A percentile compares a stretch with the other conserved stretches of the same genome.
These are phyloP conservation scores for Hapalemur alaotrensis DNA, from an alignment of 2,797 vertebrate genomes.

Conservation along the genomic window DNA sequence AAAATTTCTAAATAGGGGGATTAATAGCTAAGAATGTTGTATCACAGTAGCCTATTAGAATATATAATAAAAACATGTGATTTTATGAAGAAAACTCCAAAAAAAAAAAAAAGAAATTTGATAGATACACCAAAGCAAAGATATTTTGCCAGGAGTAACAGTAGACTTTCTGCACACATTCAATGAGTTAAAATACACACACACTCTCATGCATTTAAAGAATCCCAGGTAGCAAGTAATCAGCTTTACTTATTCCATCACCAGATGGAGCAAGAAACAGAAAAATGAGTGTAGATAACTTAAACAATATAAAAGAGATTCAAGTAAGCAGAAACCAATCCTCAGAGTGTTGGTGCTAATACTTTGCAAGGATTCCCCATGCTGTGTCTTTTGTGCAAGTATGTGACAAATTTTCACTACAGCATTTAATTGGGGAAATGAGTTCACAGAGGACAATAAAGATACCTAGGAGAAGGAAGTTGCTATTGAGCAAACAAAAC, in stretches of 20 bases:
- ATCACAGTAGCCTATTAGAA: no score
- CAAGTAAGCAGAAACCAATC: neutral
- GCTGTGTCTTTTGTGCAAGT: neutral
- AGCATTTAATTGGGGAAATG: neutral
- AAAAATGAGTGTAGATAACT: neutral
- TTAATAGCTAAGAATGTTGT: neutral
- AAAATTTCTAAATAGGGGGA: neutral
- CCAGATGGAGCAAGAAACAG: neutral
- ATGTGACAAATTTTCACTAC: neutral
- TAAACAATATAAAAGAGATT: neutral
- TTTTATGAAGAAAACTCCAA: no score
- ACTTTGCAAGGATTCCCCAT: neutral
- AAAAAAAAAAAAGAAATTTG: neutral
- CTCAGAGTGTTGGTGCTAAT: neutral
- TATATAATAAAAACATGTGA: no score
- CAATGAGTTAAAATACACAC: neutral
- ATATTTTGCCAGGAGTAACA: neutral
- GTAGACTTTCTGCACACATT: neutral
- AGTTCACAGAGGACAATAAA: neutral
- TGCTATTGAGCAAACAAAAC: neutral
- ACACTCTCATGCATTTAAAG: neutral
- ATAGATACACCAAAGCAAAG: constrained; percentile 11
- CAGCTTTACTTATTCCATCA: neutral
- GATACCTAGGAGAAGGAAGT: neutral
- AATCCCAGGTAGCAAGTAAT: neutral